Evolutionary conservation across 2,797 vertebrate species (phyloP), one percentile per base, ranked within the genome.

Genomic region (Alouatta caraya): DNA sequence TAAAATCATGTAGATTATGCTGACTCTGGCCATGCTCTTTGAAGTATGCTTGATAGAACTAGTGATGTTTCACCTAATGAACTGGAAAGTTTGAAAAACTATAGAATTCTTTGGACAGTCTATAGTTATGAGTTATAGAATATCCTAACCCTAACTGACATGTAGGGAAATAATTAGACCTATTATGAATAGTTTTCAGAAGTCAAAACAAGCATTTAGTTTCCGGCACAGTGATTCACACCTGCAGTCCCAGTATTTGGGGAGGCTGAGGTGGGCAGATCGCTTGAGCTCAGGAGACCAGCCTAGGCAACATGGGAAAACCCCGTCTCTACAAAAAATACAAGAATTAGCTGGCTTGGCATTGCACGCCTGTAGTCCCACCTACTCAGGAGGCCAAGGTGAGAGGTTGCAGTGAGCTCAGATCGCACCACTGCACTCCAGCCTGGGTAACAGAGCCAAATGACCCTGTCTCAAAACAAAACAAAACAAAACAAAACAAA

Each of bases 21-120:
- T 80, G 44, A 82, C 78, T 94, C 92, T 93, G 85, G 12, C 39
- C 19, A 61, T 83, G 26, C 48, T 84, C 5, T 89, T 88, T 83
- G 44, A 92, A 57, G 67, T 57, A 59, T 94, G 46, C 46, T 86
- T 87, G 86, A 37, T 84, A 87, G 50, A 87, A 67, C 39, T 73
- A 87, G 86, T 81, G 11, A 48, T 93, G 73, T 88, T 96, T 92
- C 75, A 80, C 52, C 24, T 88, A 33, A 67, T 75, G 75, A 93
- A 61, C 6, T 80, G 82, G 70, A 90, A 95, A 59, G 55, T 61
- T 90, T 81, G 21, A 81, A 26, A 11, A 88, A n/a, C 55, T 70
- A 28, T 70, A 64, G 78, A 86, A 79, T 21, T 67, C 80, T 89
- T 57, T 44, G 15, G 64, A 46, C 87, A 87, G 79, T 90, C 92